A percentile compares a stretch with the other conserved stretches of the same genome.
phyloP scores from a whole-genome alignment of 2,113 vertebrate genomes.

The Forbesichthys agassizii region DNA sequence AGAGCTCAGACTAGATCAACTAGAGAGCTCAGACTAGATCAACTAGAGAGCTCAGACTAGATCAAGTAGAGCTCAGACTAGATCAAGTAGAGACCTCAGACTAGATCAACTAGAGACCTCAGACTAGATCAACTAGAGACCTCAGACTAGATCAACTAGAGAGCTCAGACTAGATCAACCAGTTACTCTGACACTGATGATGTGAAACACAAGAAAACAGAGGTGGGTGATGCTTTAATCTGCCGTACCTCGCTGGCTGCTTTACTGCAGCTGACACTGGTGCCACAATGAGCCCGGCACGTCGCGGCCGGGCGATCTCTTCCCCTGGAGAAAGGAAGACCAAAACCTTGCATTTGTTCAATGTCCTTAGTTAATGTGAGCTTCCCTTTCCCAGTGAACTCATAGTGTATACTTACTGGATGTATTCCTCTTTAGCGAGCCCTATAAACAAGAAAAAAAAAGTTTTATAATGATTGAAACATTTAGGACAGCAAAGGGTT shows the following conservation, averaged over 20 bases:
- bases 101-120: too few relatives aligned
- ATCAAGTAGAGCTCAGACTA: too few relatives aligned
- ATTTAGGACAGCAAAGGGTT: slow-evolving; percentile 7
- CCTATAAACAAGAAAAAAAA: slow-evolving; percentile 80
- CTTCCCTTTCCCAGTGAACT: not conserved
- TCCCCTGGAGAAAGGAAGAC: slow-evolving; percentile 76
- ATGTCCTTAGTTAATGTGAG: not conserved
- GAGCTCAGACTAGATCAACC: too few relatives aligned
- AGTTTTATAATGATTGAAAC: not conserved
- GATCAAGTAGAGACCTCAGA: too few relatives aligned
- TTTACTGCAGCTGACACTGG: slow-evolving; percentile 67
- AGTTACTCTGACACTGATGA: too few relatives aligned
- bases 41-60: too few relatives aligned
- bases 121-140: too few relatives aligned
- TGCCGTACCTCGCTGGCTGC: slow-evolving; percentile 80
- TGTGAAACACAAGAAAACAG: not conserved
- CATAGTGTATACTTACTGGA: slow-evolving; percentile 86
- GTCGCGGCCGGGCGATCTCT: slow-evolving; percentile 92
- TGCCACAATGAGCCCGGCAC: slow-evolving; percentile 61
- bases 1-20: too few relatives aligned
- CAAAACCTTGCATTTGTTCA: slow-evolving; percentile 7
- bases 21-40: too few relatives aligned
- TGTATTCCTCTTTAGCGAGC: slow-evolving; percentile 90
- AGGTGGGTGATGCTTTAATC: not conserved
- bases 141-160: too few relatives aligned